Evolutionary conservation across 2,797 vertebrate genomes (phyloP), one percentile per base, ranked within the genome.

Genomic region (Cryptoblepharus egeriae): DNA sequence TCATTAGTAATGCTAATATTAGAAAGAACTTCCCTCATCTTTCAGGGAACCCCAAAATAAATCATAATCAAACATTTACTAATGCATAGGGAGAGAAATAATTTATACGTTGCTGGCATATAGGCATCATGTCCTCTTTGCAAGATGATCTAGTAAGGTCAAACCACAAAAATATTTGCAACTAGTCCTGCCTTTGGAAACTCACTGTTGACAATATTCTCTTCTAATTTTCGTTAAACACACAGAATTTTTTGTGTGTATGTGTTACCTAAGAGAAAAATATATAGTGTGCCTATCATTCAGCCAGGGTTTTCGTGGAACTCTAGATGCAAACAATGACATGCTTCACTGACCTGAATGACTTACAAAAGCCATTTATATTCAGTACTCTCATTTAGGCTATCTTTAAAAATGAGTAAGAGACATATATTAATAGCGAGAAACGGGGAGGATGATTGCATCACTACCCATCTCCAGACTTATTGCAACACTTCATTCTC

Each of bases 1-100:
- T 94, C 96, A 96, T 96, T 96, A 96, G 95, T 95, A 96, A 96
- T 96, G 95, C 95, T 96, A 96, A 96, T 95, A 96, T 93, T 96
- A 95, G 82, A 79, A 95, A 95, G 95, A 95, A 95, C 92, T 96
- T 95, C 93, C 94, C 95, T 93, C 94, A 96, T 96, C 94, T 95
- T 96, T 96, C 95, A 95, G 93, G 91, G 87, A 94, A 92, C 92
- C 93, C 92, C 92, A 95, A 95, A 95, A 96, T 96, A 96, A 96
- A 96, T 96, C 96, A 96, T 96, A 94, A 96, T 96, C 94, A 95
- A 93, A 95, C 95, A 90, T 96, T 96, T 96, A 93, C 90, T 94
- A 96, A 94, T 12, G 1, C 94, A 95, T 91, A 95, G 94, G 93
- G 89, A 88, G 92, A 94, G 94, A 95, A 95, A 95, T 94, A 95